phyloP scores from a whole-genome alignment of 1,140 invertebrate species.

The Nilaparvata lugens region DNA sequence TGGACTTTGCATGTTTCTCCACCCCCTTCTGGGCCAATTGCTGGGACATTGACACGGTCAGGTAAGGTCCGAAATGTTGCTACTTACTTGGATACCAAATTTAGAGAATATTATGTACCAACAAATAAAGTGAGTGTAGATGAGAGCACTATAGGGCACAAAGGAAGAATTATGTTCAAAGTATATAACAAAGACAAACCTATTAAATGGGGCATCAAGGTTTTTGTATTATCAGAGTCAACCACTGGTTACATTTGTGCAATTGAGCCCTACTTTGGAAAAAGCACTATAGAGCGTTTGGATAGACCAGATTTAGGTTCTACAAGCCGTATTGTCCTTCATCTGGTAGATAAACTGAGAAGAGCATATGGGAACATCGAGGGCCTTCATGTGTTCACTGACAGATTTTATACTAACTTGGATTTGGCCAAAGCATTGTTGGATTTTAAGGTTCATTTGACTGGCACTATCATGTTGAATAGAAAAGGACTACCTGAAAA shows the following conservation, averaged over 20 bases:
- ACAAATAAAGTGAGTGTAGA: not conserved
- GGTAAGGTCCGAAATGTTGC: not conserved
- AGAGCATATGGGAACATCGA: not conserved
- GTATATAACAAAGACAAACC: no score
- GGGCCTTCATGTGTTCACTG: conserved; percentile 6
- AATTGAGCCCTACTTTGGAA: conserved; percentile 8
- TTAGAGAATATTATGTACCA: not conserved
- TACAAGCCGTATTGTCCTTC: conserved; percentile 1
- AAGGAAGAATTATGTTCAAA: not conserved
- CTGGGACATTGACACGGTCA: not conserved
- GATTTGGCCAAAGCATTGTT: conserved; percentile 2
- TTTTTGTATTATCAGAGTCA: conserved; percentile 5
- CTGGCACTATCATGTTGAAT: not conserved
- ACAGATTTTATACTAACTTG: conserved; percentile 5
- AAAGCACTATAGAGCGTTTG: not conserved
- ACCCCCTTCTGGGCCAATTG: not conserved
- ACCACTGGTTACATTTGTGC: conserved; percentile 11
- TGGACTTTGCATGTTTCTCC: not conserved
- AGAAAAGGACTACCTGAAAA: not conserved
- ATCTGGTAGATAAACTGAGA: not conserved
- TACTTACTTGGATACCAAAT: not conserved
- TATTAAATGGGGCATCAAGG: no score
- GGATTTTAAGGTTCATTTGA: not conserved
- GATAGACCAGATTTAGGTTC: not conserved
- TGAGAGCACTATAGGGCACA: conserved; percentile 1